Conservation (phyloP, 30 jellyfish, hydroid and myxozoan genomes). For the Turritopsis dohrnii region DNA sequence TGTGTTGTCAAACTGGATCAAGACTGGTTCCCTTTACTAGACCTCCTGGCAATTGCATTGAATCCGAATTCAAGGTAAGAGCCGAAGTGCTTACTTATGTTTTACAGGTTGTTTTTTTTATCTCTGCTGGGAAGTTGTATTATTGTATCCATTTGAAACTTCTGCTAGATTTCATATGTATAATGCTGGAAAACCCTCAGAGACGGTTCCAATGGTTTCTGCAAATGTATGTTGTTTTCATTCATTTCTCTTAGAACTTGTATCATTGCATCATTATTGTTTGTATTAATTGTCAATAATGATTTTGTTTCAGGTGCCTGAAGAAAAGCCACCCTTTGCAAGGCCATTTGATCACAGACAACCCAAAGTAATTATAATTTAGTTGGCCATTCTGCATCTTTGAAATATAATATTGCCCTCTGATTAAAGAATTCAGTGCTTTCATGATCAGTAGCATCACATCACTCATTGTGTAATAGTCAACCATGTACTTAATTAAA, state of each 20-base stretch:
- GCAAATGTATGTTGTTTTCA: background rate
- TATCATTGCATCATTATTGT: too few relatives aligned
- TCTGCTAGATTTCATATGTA: slow-evolving; percentile 76
- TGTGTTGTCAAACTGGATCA: slow-evolving; percentile 88
- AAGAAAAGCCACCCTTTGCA: slow-evolving; percentile 52
- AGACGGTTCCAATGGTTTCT: background rate
- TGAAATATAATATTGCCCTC: too few relatives aligned
- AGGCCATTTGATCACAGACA: slow-evolving; percentile 77
- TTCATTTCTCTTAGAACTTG: too few relatives aligned
- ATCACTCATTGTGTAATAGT: too few relatives aligned
- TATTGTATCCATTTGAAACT: too few relatives aligned
- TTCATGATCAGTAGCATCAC: too few relatives aligned
- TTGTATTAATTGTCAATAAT: too few relatives aligned
- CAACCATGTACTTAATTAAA: too few relatives aligned
- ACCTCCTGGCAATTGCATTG: slow-evolving; percentile 73
- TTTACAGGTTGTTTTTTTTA: too few relatives aligned
- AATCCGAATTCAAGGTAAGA: slow-evolving; percentile 75
- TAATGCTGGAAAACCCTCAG: slow-evolving; percentile 81
- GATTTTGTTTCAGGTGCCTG: background rate
- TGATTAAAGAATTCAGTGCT: too few relatives aligned
- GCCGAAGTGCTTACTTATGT: too few relatives aligned
- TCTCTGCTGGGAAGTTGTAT: too few relatives aligned
- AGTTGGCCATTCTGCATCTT: background rate
- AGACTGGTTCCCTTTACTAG: slow-evolving; percentile 96
- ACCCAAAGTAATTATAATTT: slow-evolving; percentile 53